Conservation (phyloP, 2,797 vertebrate species). For the Danio kyathit region DNA sequence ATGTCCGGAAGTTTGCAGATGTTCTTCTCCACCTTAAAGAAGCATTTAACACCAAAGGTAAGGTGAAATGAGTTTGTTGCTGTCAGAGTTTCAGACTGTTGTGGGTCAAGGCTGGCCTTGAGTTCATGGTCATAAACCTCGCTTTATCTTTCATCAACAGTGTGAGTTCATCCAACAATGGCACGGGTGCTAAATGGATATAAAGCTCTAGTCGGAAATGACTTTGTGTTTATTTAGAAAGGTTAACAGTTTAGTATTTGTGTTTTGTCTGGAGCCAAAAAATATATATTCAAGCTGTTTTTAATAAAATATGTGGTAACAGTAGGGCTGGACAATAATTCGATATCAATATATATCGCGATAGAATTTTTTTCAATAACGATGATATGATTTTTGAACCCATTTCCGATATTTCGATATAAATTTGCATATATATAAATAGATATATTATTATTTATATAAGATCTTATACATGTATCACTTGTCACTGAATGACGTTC, state of each 20-base stretch:
- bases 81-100: slow-evolving; percentile 3
- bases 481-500: no score
- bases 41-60: slow-evolving; percentile 91
- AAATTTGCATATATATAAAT: no score
- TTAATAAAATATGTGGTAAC: not conserved
- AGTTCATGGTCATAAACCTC: slow-evolving; percentile 72
- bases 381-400: no score
- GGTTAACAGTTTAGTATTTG: not conserved
- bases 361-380: no score
- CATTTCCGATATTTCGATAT: no score
- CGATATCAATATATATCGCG: no score
- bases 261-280: not conserved
- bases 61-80: slow-evolving; percentile 50
- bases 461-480: no score
- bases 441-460: no score
- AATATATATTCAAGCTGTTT: not conserved
- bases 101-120: slow-evolving; percentile 64
- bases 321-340: no score
- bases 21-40: slow-evolving; percentile 93
- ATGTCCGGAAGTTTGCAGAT: slow-evolving; percentile 93
- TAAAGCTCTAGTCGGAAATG: not conserved
- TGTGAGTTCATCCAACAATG: slow-evolving; percentile 12
- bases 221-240: not conserved
- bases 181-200: slow-evolving; percentile 23
- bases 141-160: slow-evolving; percentile 64